Percentiles rank a stretch among this genome's conserved stretches.
phyloP scores from a whole-genome alignment of 2,113 vertebrate genomes.

The Hippoglossus stenolepis region DNA sequence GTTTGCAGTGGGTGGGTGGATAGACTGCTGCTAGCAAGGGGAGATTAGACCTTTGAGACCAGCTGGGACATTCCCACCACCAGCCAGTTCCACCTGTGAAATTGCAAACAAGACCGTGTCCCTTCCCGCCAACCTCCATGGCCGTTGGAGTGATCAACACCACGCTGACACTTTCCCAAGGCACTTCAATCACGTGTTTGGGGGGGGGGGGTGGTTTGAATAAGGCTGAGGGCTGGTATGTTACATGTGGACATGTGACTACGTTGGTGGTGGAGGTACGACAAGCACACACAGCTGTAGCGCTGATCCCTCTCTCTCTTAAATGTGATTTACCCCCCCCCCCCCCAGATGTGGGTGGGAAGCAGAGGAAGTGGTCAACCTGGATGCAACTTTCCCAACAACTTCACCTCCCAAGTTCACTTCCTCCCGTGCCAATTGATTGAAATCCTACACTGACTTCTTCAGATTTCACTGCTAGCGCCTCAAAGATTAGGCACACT shows the following conservation, averaged over 20 bases:
- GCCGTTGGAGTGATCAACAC: slow-evolving; percentile 43
- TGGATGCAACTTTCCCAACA: slow-evolving; percentile 23
- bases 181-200: slow-evolving; percentile 27
- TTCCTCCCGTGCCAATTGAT: slow-evolving; percentile 4
- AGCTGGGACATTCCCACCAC: slow-evolving; percentile 59
- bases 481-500: slow-evolving; percentile 15
- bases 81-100: slow-evolving; percentile 56
- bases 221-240: slow-evolving; percentile 1
- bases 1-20: slow-evolving; percentile 67
- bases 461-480: neutral
- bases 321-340: slow-evolving; percentile 27
- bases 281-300: slow-evolving; percentile 57
- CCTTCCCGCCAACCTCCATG: slow-evolving; percentile 23
- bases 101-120: slow-evolving; percentile 59
- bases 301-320: slow-evolving; percentile 31
- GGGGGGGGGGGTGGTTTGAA: neutral
- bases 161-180: slow-evolving; percentile 59
- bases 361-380: slow-evolving; percentile 27
- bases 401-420: slow-evolving; percentile 4
- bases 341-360: slow-evolving; percentile 2
- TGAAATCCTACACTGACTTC: slow-evolving; percentile 6
- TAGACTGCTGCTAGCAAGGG: slow-evolving; percentile 47
- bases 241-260: slow-evolving; percentile 13
- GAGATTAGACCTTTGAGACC: slow-evolving; percentile 66
- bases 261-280: neutral